These are phyloP conservation scores for Platanista minor DNA, from an alignment of 2,113 vertebrate species.

Conservation along the genomic window DNA sequence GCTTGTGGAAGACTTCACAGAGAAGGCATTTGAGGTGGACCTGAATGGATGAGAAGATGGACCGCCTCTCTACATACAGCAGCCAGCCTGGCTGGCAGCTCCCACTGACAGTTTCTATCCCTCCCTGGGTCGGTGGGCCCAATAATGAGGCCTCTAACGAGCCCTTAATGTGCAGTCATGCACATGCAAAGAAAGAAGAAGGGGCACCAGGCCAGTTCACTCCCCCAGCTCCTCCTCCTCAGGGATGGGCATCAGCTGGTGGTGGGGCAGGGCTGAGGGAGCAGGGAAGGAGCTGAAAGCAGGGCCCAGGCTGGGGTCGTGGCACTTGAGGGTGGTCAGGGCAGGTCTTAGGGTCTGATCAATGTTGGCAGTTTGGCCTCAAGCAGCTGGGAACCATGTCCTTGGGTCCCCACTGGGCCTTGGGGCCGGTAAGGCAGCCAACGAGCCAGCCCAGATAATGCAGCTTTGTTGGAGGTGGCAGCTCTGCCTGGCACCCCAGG, in stretches of 20 bases:
- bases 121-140: background rate
- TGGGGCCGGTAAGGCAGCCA: constrained; percentile 44
- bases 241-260: background rate
- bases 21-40: background rate
- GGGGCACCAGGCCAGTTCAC: background rate
- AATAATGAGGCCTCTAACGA: constrained; percentile 61
- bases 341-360: background rate
- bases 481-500: constrained; percentile 72
- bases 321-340: background rate
- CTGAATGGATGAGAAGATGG: background rate
- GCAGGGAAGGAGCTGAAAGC: background rate
- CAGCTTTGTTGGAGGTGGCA: constrained; percentile 68
- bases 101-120: background rate
- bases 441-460: constrained; percentile 62
- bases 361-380: background rate
- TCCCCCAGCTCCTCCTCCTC: background rate
- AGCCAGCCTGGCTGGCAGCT: background rate
- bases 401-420: constrained; percentile 36
- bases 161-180: constrained; percentile 31
- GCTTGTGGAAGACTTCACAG: background rate
- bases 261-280: background rate
- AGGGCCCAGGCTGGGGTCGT: background rate
- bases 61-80: background rate
- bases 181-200: constrained; percentile 47
- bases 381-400: constrained; percentile 34